Percentiles rank a stretch among this genome's conserved stretches.
phyloP scores from a whole-genome alignment of 2,797 vertebrate species.

The Allobates femoralis region DNA sequence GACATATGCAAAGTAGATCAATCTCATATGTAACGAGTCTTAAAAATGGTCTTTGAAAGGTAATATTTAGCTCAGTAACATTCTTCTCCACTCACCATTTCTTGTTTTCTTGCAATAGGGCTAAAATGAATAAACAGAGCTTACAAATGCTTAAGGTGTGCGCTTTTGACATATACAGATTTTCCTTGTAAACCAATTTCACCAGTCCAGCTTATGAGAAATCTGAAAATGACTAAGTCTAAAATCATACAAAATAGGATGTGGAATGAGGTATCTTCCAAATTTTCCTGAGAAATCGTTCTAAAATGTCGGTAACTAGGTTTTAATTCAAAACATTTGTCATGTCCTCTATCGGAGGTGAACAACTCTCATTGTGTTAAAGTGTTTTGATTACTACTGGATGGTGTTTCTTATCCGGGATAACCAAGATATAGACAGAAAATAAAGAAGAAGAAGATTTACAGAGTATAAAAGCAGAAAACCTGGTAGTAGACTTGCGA shows the following conservation, averaged over 20 bases:
- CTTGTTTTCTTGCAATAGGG: conserved; percentile 9
- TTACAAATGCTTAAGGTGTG: conserved; percentile 19
- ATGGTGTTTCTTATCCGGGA: neutral
- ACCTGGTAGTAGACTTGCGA: too few relatives aligned
- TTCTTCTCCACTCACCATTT: conserved; percentile 8
- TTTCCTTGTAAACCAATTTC: conserved; percentile 32
- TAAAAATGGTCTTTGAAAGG: conserved; percentile 1
- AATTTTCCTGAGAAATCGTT: neutral
- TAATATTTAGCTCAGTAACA: neutral
- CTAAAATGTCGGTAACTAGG: neutral
- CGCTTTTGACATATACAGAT: conserved; percentile 18
- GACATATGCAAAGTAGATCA: conserved; percentile 26
- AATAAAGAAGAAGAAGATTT: too few relatives aligned
- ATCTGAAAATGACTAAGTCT: conserved; percentile 28
- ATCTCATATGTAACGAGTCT: neutral
- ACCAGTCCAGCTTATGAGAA: conserved; percentile 10
- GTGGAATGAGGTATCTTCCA: conserved; percentile 32
- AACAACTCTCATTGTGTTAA: neutral
- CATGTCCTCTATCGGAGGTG: neutral
- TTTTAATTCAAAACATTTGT: neutral
- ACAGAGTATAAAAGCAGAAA: too few relatives aligned
- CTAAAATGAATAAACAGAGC: conserved; percentile 25
- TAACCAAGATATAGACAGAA: too few relatives aligned
- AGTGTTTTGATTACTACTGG: neutral
- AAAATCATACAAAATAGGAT: conserved; percentile 38